Evolutionary conservation across 1,140 invertebrate genomes (phyloP).

Genomic region (Acyrthosiphon pisum): DNA sequence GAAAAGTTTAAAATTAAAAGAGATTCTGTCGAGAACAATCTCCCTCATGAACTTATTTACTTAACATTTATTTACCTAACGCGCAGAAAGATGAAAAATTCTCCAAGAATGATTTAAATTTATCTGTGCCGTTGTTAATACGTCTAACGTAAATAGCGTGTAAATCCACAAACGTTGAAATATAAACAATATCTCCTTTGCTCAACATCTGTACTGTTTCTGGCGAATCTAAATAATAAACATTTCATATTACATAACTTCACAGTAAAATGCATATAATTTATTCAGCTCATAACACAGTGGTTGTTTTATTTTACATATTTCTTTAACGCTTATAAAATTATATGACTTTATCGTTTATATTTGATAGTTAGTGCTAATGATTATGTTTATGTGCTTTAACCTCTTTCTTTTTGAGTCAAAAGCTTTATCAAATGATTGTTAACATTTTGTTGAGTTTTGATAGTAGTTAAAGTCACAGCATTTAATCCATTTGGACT

Average conservation of each 20-base stretch:
- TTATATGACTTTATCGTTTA: neutral
- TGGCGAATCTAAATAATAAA: conserved; percentile 42
- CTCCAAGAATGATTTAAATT: conserved; percentile 53
- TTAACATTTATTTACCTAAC: conserved; percentile 7
- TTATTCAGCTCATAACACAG: neutral
- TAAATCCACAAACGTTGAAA: conserved; percentile 33
- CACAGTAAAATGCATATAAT: neutral
- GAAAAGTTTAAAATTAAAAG: neutral
- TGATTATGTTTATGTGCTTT: neutral
- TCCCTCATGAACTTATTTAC: neutral
- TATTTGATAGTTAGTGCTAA: neutral
- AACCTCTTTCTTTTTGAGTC: conserved; percentile 47
- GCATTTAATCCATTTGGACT: conserved; percentile 5
- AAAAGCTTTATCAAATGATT: conserved; percentile 16
- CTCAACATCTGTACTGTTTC: conserved; percentile 27
- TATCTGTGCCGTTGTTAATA: conserved; percentile 49
- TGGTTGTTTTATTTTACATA: neutral
- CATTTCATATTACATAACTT: neutral
- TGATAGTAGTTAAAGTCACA: conserved; percentile 35
- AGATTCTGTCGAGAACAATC: neutral
- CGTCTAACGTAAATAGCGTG: conserved; percentile 20
- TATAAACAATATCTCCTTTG: conserved; percentile 51
- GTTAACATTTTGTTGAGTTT: conserved; percentile 47
- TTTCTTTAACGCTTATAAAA: neutral
- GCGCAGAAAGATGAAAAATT: conserved; percentile 23